Conservation (phyloP, 2,888 invertebrate species). For the Torymus aiolomorphi region DNA sequence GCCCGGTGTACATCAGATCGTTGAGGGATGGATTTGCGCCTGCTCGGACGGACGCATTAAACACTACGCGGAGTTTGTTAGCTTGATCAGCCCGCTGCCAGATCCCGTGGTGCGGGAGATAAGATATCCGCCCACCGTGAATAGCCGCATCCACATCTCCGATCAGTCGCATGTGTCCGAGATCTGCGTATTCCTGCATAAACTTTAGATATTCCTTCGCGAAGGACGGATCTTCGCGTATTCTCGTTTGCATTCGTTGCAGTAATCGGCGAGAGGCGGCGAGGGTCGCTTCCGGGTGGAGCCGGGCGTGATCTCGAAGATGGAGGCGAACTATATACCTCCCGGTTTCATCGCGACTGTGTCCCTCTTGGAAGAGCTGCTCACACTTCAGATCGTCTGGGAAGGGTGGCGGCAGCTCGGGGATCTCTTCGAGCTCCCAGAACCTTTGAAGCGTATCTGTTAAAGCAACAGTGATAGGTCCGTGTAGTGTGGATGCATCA, state of each 20-base stretch:
- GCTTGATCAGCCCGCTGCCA: background rate
- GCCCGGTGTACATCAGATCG: background rate
- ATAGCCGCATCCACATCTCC: background rate
- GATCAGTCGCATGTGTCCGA: background rate
- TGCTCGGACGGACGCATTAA: background rate
- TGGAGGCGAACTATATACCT: no score
- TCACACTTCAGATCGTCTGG: background rate
- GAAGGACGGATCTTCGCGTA: background rate
- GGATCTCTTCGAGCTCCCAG: slow-evolving; percentile 17
- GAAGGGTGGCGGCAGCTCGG: background rate
- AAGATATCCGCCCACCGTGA: background rate
- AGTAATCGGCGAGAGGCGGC: background rate
- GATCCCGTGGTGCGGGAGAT: background rate
- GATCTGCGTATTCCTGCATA: background rate
- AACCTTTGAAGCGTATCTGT: background rate
- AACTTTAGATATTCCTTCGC: background rate
- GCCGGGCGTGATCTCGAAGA: no score
- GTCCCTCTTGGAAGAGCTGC: background rate
- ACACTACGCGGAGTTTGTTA: slow-evolving; percentile 10
- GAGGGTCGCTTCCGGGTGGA: no score
- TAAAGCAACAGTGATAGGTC: no score
- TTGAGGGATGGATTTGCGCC: background rate
- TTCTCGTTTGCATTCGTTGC: background rate
- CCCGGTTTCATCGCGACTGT: background rate
- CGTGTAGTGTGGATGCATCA: no score